Evolutionary conservation across 2,888 invertebrate genomes (phyloP), one percentile per base, ranked within the genome.

Genomic region (Baccha elongata): DNA sequence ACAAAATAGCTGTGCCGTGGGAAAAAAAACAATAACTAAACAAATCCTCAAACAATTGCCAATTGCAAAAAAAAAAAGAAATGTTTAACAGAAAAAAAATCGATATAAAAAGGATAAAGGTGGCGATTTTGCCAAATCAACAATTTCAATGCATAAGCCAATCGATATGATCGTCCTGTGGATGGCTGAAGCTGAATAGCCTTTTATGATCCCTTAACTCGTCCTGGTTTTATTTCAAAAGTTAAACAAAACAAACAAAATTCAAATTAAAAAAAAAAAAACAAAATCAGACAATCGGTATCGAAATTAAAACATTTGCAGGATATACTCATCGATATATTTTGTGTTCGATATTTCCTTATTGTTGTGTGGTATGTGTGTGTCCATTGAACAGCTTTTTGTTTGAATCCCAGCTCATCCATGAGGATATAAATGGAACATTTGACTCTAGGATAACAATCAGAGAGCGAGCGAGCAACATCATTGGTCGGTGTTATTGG

Each of bases 301-400:
- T 60, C 40, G 67, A 75, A 64, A 81, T 71, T 75, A 75, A 81
- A 81, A 81, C n/a, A 75, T 75, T 75, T 71, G 11, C 58, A 44
- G 58, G 1, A 8, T 1, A 50, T 42, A 55, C 50, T 55, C 74
- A 37, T 64, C 40, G 29, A 50, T 65, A 40, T 44, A 15, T 29
- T 10, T 35, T 55, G 13, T 13, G 10, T 35, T n/a, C 13, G 19
- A 53, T 17, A 21, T 50, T 40, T 58, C n/a, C 42, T 58, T 64
- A 55, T 19, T 53, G n/a, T 29, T 58, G 29, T 46, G 42, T 19
- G 15, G 1, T 37, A 37, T n/a, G n/a, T n/a, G n/a, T n/a, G n/a
- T n/a, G n/a, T n/a, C n/a, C n/a, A n/a, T n/a, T n/a, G n/a, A 7
- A n/a, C 42, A 35, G 48, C 55, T 62, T 80, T n/a, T 74, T 73